Conservation (phyloP, 2,888 invertebrate species). For the Trichogramma dendrolimi region DNA sequence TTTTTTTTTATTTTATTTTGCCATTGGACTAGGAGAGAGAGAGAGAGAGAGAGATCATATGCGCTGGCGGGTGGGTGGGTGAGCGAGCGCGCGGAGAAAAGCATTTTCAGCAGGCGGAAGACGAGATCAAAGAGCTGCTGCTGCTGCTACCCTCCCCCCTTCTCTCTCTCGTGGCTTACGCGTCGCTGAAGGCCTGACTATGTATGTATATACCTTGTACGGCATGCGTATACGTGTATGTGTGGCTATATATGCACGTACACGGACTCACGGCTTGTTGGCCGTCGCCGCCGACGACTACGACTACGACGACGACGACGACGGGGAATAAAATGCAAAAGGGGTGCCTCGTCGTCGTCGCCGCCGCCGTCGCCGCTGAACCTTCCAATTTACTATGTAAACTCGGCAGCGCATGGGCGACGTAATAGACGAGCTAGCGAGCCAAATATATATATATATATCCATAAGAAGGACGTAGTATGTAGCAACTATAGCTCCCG, state of each 20-base stretch:
- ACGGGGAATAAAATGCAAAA: slow-evolving; percentile 24
- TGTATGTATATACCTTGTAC: too few species aligned
- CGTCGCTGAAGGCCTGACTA: background rate
- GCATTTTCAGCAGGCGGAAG: slow-evolving; percentile 8
- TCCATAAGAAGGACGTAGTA: too few species aligned
- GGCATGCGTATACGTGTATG: too few species aligned
- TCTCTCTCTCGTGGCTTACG: background rate
- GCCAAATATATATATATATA: too few species aligned
- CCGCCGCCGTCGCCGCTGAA: background rate
- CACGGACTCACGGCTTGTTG: background rate
- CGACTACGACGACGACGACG: background rate
- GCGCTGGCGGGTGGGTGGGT: background rate
- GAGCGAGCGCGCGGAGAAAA: slow-evolving; percentile 4
- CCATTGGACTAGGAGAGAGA: too few species aligned
- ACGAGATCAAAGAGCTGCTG: slow-evolving; percentile 14
- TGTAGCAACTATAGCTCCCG: too few species aligned
- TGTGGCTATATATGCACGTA: background rate
- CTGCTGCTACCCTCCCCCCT: background rate
- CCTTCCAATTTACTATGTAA: slow-evolving; percentile 19
- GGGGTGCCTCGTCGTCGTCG: slow-evolving; percentile 18
- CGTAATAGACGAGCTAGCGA: slow-evolving; percentile 4
- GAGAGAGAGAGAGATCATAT: too few species aligned
- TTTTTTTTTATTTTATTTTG: too few species aligned
- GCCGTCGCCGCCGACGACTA: background rate
- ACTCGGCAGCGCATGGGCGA: background rate